Evolutionary conservation across 2,797 vertebrate genomes (phyloP).

Genomic region (Epinephelus coioides): DNA sequence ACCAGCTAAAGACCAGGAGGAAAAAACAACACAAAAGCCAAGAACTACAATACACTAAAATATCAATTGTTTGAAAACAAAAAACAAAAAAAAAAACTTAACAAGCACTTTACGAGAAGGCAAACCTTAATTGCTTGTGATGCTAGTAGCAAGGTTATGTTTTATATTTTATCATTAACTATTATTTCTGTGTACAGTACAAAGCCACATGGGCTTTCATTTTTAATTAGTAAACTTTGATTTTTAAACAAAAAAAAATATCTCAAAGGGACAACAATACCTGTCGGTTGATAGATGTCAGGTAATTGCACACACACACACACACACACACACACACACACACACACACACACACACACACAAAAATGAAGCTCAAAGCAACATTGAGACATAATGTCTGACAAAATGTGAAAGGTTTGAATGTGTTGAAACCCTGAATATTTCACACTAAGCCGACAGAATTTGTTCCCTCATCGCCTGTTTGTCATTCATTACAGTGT

Average conservation of each 20-base stretch:
- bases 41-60: constrained; percentile 72
- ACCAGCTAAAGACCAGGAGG: constrained; percentile 74
- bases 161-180: constrained; percentile 80
- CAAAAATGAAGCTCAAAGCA: constrained; percentile 45
- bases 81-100: constrained; percentile 57
- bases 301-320: constrained; percentile 23
- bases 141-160: constrained; percentile 80
- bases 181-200: constrained; percentile 75
- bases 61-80: constrained; percentile 3
- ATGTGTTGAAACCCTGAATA: constrained; percentile 54
- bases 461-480: constrained; percentile 20
- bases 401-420: constrained; percentile 77
- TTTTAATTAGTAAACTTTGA: constrained; percentile 59
- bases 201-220: constrained; percentile 63
- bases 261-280: constrained; percentile 78
- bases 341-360: constrained; percentile 10
- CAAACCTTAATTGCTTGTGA: constrained; percentile 83
- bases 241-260: constrained; percentile 33
- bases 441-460: constrained; percentile 40
- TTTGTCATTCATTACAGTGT: constrained; percentile 40
- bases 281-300: constrained; percentile 39
- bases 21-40: constrained; percentile 68
- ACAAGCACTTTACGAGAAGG: constrained; percentile 90
- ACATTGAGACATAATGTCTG: constrained; percentile 59
- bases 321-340: constrained; percentile 18